Evolutionary conservation across 35 echinoderm and acorn worm species (phyloP).

Genomic region (Ophiothrix spiculata): DNA sequence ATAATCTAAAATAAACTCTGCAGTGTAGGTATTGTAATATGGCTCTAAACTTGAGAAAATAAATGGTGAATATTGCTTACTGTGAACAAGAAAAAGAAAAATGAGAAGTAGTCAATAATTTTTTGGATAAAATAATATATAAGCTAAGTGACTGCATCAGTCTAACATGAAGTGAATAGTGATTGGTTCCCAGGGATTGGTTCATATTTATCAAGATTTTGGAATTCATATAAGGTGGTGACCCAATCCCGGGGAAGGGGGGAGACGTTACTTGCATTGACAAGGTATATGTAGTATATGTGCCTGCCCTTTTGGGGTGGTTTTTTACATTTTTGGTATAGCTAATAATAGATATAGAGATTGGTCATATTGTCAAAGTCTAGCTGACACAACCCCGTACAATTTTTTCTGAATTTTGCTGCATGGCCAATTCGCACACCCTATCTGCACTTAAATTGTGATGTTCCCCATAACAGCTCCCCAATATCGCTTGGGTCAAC

Average conservation of each 20-base stretch:
- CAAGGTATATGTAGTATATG: too few species aligned
- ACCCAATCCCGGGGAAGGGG: not conserved
- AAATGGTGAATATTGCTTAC: constrained; percentile 79
- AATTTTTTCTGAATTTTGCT: too few species aligned
- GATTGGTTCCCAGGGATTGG: not conserved
- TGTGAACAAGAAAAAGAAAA: constrained; percentile 43
- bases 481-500: not conserved
- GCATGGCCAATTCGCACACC: not conserved
- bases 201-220: not conserved
- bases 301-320: too few species aligned
- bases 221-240: too few species aligned
- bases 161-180: not conserved
- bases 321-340: too few species aligned
- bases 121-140: not conserved
- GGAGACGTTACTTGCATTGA: too few species aligned
- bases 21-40: constrained; percentile 89
- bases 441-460: not conserved
- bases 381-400: too few species aligned
- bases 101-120: not conserved
- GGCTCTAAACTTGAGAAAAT: constrained; percentile 93
- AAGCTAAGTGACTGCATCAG: not conserved
- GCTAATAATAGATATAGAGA: too few species aligned
- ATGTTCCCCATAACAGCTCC: not conserved
- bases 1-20: constrained; percentile 69
- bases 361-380: too few species aligned